phyloP scores from a whole-genome alignment of 2,888 invertebrate species.

The Busseola fusca region DNA sequence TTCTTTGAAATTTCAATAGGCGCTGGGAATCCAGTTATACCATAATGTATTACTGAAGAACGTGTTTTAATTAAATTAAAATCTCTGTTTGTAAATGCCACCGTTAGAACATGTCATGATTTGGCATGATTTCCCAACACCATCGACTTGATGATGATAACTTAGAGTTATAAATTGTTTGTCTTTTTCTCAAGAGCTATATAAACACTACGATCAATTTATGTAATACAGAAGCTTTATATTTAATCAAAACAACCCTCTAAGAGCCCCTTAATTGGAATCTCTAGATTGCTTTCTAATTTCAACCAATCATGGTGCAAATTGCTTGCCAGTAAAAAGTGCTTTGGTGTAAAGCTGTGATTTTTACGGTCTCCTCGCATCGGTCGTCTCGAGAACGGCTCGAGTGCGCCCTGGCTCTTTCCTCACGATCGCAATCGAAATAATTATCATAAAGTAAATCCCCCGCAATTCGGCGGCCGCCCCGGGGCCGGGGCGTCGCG shows the following conservation, averaged over 20 bases:
- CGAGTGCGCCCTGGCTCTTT: constrained; percentile 78
- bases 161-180: constrained; percentile 17
- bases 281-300: constrained; percentile 73
- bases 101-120: constrained; percentile 10
- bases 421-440: constrained; percentile 86
- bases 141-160: constrained; percentile 13
- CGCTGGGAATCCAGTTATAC: neutral
- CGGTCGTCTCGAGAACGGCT: constrained; percentile 74
- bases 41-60: neutral
- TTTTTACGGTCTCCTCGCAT: constrained; percentile 77
- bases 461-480: constrained; percentile 85
- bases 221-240: constrained; percentile 59
- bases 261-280: constrained; percentile 69
- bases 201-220: constrained; percentile 40
- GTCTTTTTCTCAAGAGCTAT: constrained; percentile 9
- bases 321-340: constrained; percentile 74
- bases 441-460: constrained; percentile 88
- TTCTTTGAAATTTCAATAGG: neutral
- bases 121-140: constrained; percentile 7
- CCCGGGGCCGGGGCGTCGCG: constrained; percentile 77
- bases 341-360: constrained; percentile 75
- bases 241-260: constrained; percentile 64
- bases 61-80: constrained; percentile 3
- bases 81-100: constrained; percentile 4
- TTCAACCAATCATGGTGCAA: constrained; percentile 74